These are phyloP conservation scores for Panzeria rudis DNA, from an alignment of 2,888 invertebrate genomes.

Conservation along the genomic window DNA sequence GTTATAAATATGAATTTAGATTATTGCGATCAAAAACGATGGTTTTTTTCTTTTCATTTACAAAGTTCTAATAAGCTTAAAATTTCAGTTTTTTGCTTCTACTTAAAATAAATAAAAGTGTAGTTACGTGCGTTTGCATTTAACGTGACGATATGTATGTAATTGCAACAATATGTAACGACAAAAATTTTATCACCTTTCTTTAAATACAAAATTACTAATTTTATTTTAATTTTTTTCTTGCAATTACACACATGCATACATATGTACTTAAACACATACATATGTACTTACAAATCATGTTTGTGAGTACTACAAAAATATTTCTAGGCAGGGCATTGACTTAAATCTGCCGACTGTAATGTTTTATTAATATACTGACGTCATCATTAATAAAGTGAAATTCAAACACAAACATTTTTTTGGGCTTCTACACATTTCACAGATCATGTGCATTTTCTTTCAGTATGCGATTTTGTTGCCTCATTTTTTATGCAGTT, in stretches of 20 bases:
- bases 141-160: no score
- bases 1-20: no score
- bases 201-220: no score
- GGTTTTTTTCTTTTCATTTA: no score
- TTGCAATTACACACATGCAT: background rate
- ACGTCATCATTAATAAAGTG: conserved; percentile 66
- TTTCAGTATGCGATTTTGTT: conserved; percentile 22
- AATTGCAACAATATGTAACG: background rate
- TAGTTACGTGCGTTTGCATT: no score
- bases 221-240: background rate
- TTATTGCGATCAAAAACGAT: no score
- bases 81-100: no score
- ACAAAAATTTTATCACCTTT: no score
- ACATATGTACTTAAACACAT: conserved; percentile 6
- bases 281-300: background rate
- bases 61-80: no score
- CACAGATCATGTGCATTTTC: conserved; percentile 22
- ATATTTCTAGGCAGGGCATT: conserved; percentile 57
- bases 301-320: background rate
- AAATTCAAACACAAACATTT: conserved; percentile 53
- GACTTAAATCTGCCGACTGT: conserved; percentile 50
- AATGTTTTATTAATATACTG: conserved; percentile 52
- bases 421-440: conserved; percentile 16
- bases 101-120: no score
- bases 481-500: conserved; percentile 24